Evolutionary conservation across 1,140 invertebrate genomes (phyloP), one percentile per base, ranked within the genome.

Genomic region (Diprion similis): DNA sequence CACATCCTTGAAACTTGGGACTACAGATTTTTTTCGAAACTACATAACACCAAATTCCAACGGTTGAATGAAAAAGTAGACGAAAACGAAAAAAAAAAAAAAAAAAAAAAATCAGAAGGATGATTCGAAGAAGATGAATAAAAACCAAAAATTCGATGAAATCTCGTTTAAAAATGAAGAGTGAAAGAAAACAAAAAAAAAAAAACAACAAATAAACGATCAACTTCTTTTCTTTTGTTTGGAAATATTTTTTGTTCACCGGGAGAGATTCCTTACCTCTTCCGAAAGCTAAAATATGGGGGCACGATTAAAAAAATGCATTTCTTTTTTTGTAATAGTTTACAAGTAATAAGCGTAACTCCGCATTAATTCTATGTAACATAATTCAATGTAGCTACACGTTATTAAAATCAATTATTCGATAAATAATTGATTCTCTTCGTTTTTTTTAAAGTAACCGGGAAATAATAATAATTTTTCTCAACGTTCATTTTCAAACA

Each of bases 201-300:
- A 37, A 37, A 24, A 37, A n/a, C n/a, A n/a, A n/a, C n/a, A n/a
- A n/a, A n/a, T n/a, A n/a, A 37, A 37, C 6, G 24, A 37, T 37
- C 24, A 37, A 37, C 24, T 37, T 37, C 24, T 37, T 37, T 37
- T 37, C 24, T 37, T 37, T 37, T 37, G 24, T 81, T 86, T 82
- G 83, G 83, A 87, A 84, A 84, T 87, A 84, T 83, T 83, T 84
- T 86, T 83, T 80, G 78, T 79, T 79, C 81, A 83, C 77, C 78
- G 76, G 84, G 83, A 82, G 84, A 85, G 83, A 87, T 85, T 88
- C 86, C 87, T 88, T 88, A 88, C 87, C 87, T 88, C 87, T 82
- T 88, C 86, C 85, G 87, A 81, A 87, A 88, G 87, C 87, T 88
- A 88, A 86, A 88, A 88, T 87, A 88, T 87, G 78, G 82, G 73